Evolutionary conservation across 2,113 vertebrate genomes (phyloP), one percentile per base, ranked within the genome.

Genomic region (Chaetorhynchus papuensis): DNA sequence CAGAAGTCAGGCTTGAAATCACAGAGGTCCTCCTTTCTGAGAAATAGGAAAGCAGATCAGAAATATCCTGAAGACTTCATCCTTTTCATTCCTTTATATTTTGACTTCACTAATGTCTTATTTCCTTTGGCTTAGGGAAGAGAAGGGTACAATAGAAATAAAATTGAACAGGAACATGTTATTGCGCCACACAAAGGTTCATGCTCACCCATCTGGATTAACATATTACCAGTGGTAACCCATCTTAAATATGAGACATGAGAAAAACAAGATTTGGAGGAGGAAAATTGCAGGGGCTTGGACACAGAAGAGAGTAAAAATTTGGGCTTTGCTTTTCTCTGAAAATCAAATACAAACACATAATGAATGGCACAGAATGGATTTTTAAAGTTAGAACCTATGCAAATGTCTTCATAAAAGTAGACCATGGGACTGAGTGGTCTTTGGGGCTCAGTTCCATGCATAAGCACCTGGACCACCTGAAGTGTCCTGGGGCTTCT

Each of bases 351-450:
- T 61, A 13, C 5, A 47, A 89, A 26, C 7, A 68, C 17, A 7
- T 39, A 68, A 85, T 18, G 13, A 79, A 76, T 31, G 16, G 12
- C 16, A 61, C 11, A 44, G 4, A n/a, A 18, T 27, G 41, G 5
- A n/a, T 81, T 61, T 87, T 81, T 53, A 9, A n/a, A 61, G 2
- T 39, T n/a, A 20, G 23, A 79, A 54, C 4, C 14, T 17, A 33
- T 74, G n/a, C 0, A 2, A 72, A 68, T 15, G 2, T 21, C 26
- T 57, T 66, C 14, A 60, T 44, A 54, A 41, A 85, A 84, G 7
- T 7, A 72, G 45, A 26, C 11, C 17, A 4, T 1, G 2, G 15
- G 17, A 45, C 20, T 7, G 3, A 39, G 8, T 16, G 12, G 6
- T 61, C 44, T 63, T 54, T 30, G 42, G 22, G 23, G 28, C 4